phyloP scores from a whole-genome alignment of 2,797 vertebrate species.

The Australoheros facetus region DNA sequence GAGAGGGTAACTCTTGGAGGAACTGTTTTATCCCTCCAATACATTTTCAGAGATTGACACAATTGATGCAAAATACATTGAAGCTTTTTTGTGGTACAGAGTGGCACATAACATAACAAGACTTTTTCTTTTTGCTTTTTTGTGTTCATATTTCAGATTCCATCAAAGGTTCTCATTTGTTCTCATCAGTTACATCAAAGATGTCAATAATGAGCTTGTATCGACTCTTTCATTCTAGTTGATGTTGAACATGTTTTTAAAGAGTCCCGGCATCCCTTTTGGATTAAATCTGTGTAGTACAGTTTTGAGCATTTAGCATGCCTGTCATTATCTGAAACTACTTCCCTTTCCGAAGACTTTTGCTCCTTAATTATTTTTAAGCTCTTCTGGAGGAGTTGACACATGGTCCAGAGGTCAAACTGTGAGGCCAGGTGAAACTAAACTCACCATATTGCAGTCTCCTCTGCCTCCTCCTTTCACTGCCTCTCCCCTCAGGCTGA shows the following conservation, averaged over 20 bases:
- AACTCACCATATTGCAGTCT: conserved; percentile 84
- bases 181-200: not conserved
- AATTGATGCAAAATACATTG: not conserved
- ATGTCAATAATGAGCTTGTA: not conserved
- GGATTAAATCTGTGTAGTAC: not conserved
- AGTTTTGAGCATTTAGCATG: conserved; percentile 31
- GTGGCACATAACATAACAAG: too few species aligned
- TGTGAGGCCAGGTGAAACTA: conserved; percentile 86
- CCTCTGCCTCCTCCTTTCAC: conserved; percentile 73
- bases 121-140: not conserved
- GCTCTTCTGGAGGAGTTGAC: conserved; percentile 80
- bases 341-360: conserved; percentile 58
- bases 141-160: not conserved
- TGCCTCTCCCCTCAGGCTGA: conserved; percentile 71
- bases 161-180: not conserved
- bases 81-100: not conserved
- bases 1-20: not conserved
- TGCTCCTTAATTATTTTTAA: conserved; percentile 85
- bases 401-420: conserved; percentile 83
- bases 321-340: conserved; percentile 35
- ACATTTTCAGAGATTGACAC: too few species aligned
- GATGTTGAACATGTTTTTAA: not conserved
- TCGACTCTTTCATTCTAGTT: not conserved
- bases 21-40: not conserved
- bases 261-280: not conserved